These are phyloP conservation scores for Pseudanteris insignis DNA, from an alignment of 2,888 invertebrate species.

Conservation along the genomic window DNA sequence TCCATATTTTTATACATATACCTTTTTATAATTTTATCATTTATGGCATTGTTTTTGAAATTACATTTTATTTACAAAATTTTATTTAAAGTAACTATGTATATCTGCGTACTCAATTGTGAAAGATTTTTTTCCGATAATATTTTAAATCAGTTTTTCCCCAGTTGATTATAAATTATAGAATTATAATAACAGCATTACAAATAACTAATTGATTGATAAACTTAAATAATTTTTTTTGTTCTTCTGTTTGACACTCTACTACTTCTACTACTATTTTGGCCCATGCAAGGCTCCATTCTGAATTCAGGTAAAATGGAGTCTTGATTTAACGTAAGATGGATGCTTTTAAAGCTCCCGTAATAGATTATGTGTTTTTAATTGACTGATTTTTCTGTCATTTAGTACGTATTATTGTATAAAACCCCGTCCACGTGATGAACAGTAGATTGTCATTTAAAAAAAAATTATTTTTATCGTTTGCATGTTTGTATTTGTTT, in stretches of 20 bases:
- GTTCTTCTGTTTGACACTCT: slow-evolving; percentile 63
- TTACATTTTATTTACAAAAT: too few relatives aligned
- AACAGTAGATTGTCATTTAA: slow-evolving; percentile 15
- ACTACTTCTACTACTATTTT: slow-evolving; percentile 68
- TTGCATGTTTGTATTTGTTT: slow-evolving; percentile 13
- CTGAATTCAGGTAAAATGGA: slow-evolving; percentile 82
- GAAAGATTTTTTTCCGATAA: too few relatives aligned
- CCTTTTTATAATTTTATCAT: too few relatives aligned
- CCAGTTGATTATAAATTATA: too few relatives aligned
- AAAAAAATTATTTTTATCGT: slow-evolving; percentile 9
- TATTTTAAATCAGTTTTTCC: too few relatives aligned
- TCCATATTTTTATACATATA: slow-evolving; percentile 17
- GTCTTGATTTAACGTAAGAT: slow-evolving; percentile 68
- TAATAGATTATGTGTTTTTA: slow-evolving; percentile 58
- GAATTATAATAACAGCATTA: background rate
- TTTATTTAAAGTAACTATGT: too few relatives aligned
- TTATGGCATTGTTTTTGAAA: too few relatives aligned
- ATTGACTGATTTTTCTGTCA: slow-evolving; percentile 63
- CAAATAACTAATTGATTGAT: slow-evolving; percentile 27
- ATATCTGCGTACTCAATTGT: too few relatives aligned
- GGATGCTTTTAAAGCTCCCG: slow-evolving; percentile 53
- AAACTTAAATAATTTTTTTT: slow-evolving; percentile 52
- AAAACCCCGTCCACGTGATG: slow-evolving; percentile 27
- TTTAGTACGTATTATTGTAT: slow-evolving; percentile 52
- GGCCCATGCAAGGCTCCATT: slow-evolving; percentile 83